Evolutionary conservation across 2,113 vertebrate species (phyloP), one percentile per base, ranked within the genome.

Genomic region (Phyllostomus discolor): DNA sequence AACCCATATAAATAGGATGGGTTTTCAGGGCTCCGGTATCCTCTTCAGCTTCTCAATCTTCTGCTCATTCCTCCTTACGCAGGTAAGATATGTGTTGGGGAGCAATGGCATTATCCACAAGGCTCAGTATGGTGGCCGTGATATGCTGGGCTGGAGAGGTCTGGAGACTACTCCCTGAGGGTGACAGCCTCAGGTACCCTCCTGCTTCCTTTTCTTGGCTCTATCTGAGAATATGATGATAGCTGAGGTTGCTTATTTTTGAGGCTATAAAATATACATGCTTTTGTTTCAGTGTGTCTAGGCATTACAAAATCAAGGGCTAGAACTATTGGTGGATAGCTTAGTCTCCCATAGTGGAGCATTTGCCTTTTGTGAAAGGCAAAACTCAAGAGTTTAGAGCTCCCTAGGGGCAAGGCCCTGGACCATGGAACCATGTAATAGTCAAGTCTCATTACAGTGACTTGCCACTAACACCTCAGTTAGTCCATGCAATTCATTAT

Each of bases 1-100:
- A 50, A 88, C 9, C 70, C 62, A 1, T 97, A 97, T 98, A 98
- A 92, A 97, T 97, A 97, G 85, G 28, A 10, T 19, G 15, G 0
- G 0, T 91, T 90, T 78, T 41, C 85, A 69, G 94, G 38, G 57
- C 16, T 22, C 67, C 57, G 35, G 9, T 48, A 88, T 95, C 82
- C 64, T 97, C 90, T 64, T 79, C 24, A 5, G 72, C 90, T 86
- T 95, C 94, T 90, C 81, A 72, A 24, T 81, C 93, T 86, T 94
- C 95, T 16, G n/a, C 12, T 85, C 62, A 57, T 79, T 93, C 75
- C 50, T 95, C 80, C 59, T 69, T 59, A 91, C 84, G 26, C 90
- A 97, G 97, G 97, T 98, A 97, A 95, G 97, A 62, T 22, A 57
- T n/a, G 4, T 64, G 66, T 4, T 1, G 57, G 70, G 64, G 8